phyloP scores from a whole-genome alignment of 2,113 vertebrate genomes.

The Crotophaga sulcirostris region DNA sequence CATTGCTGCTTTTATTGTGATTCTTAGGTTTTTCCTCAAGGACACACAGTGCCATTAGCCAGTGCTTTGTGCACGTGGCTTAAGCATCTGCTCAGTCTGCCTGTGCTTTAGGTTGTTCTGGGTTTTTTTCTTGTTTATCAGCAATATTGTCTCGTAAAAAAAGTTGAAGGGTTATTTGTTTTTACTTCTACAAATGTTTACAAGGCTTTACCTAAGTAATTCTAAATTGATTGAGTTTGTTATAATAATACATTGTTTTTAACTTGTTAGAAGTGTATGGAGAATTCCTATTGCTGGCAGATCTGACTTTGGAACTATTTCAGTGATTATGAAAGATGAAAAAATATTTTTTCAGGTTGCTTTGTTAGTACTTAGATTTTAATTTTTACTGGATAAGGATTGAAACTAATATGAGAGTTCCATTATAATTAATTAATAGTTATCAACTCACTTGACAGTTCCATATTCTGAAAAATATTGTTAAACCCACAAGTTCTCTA shows the following conservation, averaged over 20 bases:
- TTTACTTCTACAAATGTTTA: background rate
- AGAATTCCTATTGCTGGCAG: background rate
- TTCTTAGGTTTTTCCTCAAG: background rate
- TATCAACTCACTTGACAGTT: background rate
- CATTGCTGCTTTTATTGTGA: fast-evolving
- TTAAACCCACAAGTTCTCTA: background rate
- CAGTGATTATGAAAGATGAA: background rate
- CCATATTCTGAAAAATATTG: background rate
- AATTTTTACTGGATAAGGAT: background rate
- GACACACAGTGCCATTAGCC: background rate
- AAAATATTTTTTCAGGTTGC: background rate
- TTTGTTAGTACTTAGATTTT: background rate
- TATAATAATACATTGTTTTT: background rate
- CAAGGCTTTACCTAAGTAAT: background rate
- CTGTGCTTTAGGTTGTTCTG: background rate
- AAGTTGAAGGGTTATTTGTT: background rate
- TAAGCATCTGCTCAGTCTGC: background rate
- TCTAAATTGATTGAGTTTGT: background rate
- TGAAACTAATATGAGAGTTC: background rate
- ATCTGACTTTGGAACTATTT: background rate
- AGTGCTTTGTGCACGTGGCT: background rate
- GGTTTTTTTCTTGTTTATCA: background rate
- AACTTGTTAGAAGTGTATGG: background rate
- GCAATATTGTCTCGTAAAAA: background rate
- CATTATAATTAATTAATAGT: background rate